Percentiles rank a stretch among this genome's conserved stretches.
Evolutionary conservation across 2,113 vertebrate species (phyloP).

Genomic region (Paedocypris sp.): DNA sequence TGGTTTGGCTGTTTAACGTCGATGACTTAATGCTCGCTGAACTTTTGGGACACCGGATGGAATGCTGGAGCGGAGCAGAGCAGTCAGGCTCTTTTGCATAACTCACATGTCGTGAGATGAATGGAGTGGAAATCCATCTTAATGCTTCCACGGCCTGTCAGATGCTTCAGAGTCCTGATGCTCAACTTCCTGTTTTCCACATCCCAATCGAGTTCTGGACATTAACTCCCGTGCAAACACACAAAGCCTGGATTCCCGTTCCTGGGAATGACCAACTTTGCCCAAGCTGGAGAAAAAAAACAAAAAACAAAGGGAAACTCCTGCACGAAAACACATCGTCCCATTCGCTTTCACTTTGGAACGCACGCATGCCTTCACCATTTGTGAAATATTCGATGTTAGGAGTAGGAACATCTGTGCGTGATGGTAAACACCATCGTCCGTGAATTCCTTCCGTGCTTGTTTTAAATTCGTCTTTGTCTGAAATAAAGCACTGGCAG

Average conservation of each 20-base stretch:
- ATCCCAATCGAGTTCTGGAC: too few relatives aligned
- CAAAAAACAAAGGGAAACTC: not conserved
- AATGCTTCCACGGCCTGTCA: not conserved
- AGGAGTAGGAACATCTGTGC: constrained; percentile 27
- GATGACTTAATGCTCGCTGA: constrained; percentile 16
- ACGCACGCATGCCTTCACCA: not conserved
- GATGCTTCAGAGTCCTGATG: too few relatives aligned
- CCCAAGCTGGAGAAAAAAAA: not conserved
- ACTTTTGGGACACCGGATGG: not conserved
- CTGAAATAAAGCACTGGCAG: constrained; percentile 4
- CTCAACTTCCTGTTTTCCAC: too few relatives aligned
- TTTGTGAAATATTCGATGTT: constrained; percentile 17
- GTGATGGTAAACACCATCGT: constrained; percentile 17
- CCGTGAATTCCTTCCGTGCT: not conserved
- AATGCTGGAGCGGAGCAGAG: not conserved
- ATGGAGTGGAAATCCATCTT: not conserved
- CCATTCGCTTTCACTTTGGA: not conserved
- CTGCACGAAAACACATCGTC: not conserved
- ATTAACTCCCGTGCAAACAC: too few relatives aligned
- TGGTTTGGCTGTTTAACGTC: constrained; percentile 1
- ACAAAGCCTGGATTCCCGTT: not conserved
- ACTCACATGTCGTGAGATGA: not conserved
- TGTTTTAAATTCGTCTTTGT: constrained; percentile 1
- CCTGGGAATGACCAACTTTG: not conserved
- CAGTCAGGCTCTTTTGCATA: not conserved